Evolutionary conservation across 2,113 vertebrate species (phyloP), one percentile per base, ranked within the genome.

Genomic region (Corythornis madagascariensis): DNA sequence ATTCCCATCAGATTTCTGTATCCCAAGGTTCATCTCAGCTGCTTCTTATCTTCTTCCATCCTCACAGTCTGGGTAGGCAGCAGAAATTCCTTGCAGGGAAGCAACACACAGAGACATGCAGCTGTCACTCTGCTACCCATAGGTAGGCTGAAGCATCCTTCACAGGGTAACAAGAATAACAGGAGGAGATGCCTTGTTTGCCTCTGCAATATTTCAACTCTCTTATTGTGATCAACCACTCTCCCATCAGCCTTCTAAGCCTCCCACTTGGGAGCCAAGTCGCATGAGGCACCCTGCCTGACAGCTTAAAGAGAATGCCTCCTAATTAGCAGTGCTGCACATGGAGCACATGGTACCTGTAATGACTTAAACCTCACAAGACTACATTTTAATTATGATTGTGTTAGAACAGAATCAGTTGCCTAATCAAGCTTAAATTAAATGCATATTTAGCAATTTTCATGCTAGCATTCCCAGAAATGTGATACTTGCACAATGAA

Each of bases 361-460:
- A 31, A 72, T 3, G 10, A 28, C 63, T 64, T 8, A 67, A 85
- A 48, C 74, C 77, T 86, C 94, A 48, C 64, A 55, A 45, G 81
- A 70, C 33, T 28, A 18, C 28, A 20, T 72, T 94, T 92, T 82
- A 90, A 94, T 95, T 90, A 94, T 25, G 59, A 47, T 29, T 48
- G 20, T 47, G 66, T 74, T 87, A 83, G 69, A 80, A 70, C 40
- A 74, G 64, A 94, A 94, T 78, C 65, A 64, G 47, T 66, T 80
- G 71, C 80, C 67, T 88, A 78, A 82, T 94, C 90, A 92, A 91
- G 92, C 93, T 90, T 78, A 96, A 97, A 96, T 93, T 61, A 96
- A 96, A 95, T 84, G 83, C 91, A 92, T 87, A 91, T 93, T 94
- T 95, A 91, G 85, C 31, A 3, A 96, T 96, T 95, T 95, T 92